These are phyloP conservation scores for Aphaenogaster rudis DNA, from an alignment of 1,140 invertebrate genomes.

Conservation along the genomic window DNA sequence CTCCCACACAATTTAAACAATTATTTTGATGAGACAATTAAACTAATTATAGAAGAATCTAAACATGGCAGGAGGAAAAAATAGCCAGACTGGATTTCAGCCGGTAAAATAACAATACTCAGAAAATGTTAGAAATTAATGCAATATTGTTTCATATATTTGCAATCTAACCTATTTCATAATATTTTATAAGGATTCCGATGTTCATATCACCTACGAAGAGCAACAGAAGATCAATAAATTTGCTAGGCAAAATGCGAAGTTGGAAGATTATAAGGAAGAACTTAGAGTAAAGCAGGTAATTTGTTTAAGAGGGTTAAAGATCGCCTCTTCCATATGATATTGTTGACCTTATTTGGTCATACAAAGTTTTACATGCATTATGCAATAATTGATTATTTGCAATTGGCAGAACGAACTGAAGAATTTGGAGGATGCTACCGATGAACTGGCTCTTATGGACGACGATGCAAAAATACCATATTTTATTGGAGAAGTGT, in stretches of 20 bases:
- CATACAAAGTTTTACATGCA: conserved; percentile 40
- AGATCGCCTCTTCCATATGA: not conserved
- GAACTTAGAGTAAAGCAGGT: conserved; percentile 95
- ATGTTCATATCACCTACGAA: conserved; percentile 97
- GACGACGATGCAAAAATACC: conserved; percentile 93
- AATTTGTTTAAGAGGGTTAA: conserved; percentile 22
- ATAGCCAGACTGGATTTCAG: conserved; percentile 81
- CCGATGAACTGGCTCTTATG: conserved; percentile 94
- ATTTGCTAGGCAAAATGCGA: conserved; percentile 97
- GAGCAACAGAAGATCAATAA: conserved; percentile 99
- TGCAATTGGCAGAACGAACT: conserved; percentile 91
- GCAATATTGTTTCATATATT: conserved; percentile 31
- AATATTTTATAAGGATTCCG: conserved; percentile 90
- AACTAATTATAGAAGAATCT: conserved; percentile 30
- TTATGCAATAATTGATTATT: not conserved
- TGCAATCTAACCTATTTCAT: conserved; percentile 59
- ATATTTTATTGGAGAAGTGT: conserved; percentile 96
- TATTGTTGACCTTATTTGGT: conserved; percentile 74
- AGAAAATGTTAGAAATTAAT: conserved; percentile 29
- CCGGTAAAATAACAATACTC: conserved; percentile 74
- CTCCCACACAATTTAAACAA: not conserved
- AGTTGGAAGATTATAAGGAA: conserved; percentile 96
- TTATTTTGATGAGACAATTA: conserved; percentile 44
- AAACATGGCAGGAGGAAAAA: conserved; percentile 82
- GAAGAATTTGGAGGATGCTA: conserved; percentile 97